Evolutionary conservation across 2,888 invertebrate genomes (phyloP).

Genomic region (Abrostola triplasia): DNA sequence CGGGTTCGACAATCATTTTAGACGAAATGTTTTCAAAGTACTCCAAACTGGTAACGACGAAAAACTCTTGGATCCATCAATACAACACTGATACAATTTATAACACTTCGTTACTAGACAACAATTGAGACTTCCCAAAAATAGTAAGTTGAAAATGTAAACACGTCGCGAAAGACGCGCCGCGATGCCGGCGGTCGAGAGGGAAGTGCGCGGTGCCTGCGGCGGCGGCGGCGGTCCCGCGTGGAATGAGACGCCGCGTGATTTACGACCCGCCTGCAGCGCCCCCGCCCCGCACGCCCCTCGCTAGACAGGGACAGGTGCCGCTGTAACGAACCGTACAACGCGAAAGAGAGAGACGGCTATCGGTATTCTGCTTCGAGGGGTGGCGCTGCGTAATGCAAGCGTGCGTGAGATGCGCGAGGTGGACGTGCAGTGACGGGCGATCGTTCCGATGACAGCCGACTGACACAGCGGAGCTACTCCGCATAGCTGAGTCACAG

Average conservation of each 20-base stretch:
- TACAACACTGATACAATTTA: conserved; percentile 73
- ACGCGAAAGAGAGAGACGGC: conserved; percentile 73
- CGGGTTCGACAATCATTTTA: conserved; percentile 87
- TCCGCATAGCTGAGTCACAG: conserved; percentile 81
- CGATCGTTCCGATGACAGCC: conserved; percentile 86
- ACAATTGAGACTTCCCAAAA: conserved; percentile 77
- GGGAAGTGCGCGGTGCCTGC: conserved; percentile 87
- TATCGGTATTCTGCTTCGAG: conserved; percentile 76
- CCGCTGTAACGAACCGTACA: conserved; percentile 42
- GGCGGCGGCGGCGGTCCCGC: conserved; percentile 87
- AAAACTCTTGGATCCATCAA: conserved; percentile 81
- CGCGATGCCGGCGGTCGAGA: conserved; percentile 82
- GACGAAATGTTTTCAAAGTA: conserved; percentile 82
- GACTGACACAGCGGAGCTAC: conserved; percentile 79
- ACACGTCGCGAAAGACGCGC: conserved; percentile 87
- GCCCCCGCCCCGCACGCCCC: conserved; percentile 85
- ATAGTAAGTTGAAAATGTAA: conserved; percentile 76
- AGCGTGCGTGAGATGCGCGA: conserved; percentile 88
- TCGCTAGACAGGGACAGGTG: conserved; percentile 73
- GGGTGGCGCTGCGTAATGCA: conserved; percentile 89
- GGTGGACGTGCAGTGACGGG: conserved; percentile 87
- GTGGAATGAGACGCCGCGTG: conserved; percentile 88
- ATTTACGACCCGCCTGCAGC: conserved; percentile 89
- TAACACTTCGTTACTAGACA: conserved; percentile 74
- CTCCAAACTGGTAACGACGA: conserved; percentile 72